phyloP scores from a whole-genome alignment of 1,140 invertebrate genomes.

The Drosophila ambigua region DNA sequence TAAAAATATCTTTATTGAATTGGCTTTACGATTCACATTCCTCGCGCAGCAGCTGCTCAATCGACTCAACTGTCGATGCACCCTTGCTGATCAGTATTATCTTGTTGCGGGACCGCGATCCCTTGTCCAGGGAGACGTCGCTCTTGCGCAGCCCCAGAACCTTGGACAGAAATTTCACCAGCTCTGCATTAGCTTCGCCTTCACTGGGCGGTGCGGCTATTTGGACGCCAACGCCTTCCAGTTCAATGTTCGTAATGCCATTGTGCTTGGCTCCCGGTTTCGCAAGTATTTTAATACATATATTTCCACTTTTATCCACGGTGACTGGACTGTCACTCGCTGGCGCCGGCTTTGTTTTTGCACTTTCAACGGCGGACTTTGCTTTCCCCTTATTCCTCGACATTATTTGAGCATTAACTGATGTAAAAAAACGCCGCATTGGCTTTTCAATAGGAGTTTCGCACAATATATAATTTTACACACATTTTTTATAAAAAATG shows the following conservation, averaged over 20 bases:
- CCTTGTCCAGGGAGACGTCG: conserved; percentile 87
- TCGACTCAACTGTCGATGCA: conserved; percentile 56
- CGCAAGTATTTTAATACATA: conserved; percentile 88
- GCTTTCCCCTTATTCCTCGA: conserved; percentile 75
- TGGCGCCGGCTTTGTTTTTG: conserved; percentile 18
- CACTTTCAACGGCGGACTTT: conserved; percentile 30
- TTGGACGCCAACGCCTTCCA: conserved; percentile 86
- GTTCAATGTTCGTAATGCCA: conserved; percentile 87
- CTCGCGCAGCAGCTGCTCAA: conserved; percentile 58
- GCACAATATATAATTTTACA: conserved; percentile 6
- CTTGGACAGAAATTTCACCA: conserved; percentile 89
- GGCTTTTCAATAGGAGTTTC: conserved; percentile 10
- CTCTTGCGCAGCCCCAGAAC: conserved; percentile 89
- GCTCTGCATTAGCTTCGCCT: conserved; percentile 91
- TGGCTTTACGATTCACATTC: conserved; percentile 51
- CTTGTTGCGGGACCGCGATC: conserved; percentile 83
- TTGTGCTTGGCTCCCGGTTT: conserved; percentile 92
- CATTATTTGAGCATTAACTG: conserved; percentile 48
- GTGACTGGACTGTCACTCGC: conserved; percentile 83
- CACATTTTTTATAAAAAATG: neutral
- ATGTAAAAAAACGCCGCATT: conserved; percentile 59
- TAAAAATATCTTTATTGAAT: conserved; percentile 13
- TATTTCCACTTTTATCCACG: conserved; percentile 86
- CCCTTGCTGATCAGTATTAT: conserved; percentile 78
- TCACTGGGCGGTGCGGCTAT: conserved; percentile 91